Evolutionary conservation across 2,888 invertebrate genomes (phyloP), one percentile per base, ranked within the genome.

Genomic region (Chouioia cunea): DNA sequence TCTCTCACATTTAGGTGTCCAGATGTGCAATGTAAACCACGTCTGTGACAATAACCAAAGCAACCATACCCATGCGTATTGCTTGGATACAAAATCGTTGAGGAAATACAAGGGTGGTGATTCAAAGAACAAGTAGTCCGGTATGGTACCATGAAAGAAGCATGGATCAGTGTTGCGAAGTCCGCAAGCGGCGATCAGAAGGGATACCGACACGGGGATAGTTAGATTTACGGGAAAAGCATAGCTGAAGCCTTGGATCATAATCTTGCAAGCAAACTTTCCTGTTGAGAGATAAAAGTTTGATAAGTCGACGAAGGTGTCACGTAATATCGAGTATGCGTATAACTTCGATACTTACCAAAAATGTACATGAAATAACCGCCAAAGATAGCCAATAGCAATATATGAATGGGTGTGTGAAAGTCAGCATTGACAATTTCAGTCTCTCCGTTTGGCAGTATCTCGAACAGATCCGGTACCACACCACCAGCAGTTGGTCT

Each of bases 1-100:
- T 88, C 99, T 92, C 87, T 99, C 98, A 80, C 97, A 96, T 87
- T 97, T 97, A 3, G 99, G 99, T 2, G 95, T 96, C 98, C 98
- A 99, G 75, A 99, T 96, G 81, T 99, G 98, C 71, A 97, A 88
- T 0, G 97, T 95, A 65, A 98, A 94, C 97, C 99, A 98, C 0
- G 97, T 95, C 86, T 99, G 98, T 0, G 97, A 97, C 2, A 97
- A 85, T 65, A 97, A 86, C 96, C 98, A 97, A 14, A 97, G 83
- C 65, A 97, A 86, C 97, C 97, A 97, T 10, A 96, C 91, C 96
- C 97, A 96, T 0, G 94, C 95, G 89, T 96, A 94, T 89, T 95
- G 94, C 76, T 92, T 91, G 0, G 93, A 91, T 65, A 95, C 91
- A 82, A 94, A 95, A 79, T 95, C 94, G 78, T 93, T 93, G 23